These are phyloP conservation scores for Plumapathes pennacea DNA, from an alignment of 92 coral and sea anemone genomes.

Conservation along the genomic window DNA sequence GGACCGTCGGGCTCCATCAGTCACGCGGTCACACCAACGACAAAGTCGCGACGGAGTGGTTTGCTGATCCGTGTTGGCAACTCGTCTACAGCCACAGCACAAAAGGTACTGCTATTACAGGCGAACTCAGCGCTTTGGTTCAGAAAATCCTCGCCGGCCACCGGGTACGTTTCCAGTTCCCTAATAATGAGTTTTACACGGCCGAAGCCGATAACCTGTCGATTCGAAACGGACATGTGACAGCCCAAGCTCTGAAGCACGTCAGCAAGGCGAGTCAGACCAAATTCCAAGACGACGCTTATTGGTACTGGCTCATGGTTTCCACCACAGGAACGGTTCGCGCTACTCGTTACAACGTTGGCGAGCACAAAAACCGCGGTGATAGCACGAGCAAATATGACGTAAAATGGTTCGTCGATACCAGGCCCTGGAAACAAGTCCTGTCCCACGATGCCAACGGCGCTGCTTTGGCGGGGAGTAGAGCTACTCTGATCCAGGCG, in stretches of 20 bases:
- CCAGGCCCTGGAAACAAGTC: constrained; percentile 64
- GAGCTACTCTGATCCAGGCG: constrained; percentile 49
- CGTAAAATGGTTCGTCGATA: constrained; percentile 72
- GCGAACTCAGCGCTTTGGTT: constrained; percentile 38
- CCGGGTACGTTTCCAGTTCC: constrained; percentile 77
- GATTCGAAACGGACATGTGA: constrained; percentile 73
- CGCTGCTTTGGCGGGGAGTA: constrained; percentile 35
- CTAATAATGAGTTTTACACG: constrained; percentile 38
- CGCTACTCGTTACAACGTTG: constrained; percentile 62
- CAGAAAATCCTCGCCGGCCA: constrained; percentile 61
- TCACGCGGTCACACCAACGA: constrained; percentile 77
- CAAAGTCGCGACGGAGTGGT: constrained; percentile 76
- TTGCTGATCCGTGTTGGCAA: constrained; percentile 77
- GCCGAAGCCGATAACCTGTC: constrained; percentile 80
- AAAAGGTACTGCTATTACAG: constrained; percentile 23
- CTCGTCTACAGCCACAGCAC: constrained; percentile 53
- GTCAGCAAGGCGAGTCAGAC: constrained; percentile 53
- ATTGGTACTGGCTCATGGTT: constrained; percentile 85
- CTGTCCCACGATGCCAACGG: constrained; percentile 43
- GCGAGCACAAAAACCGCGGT: constrained; percentile 39
- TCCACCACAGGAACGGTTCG: constrained; percentile 76
- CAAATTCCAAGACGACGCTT: constrained; percentile 62
- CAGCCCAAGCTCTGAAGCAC: constrained; percentile 76
- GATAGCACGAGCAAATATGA: constrained; percentile 3
- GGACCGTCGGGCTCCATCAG: constrained; percentile 70